phyloP scores from a whole-genome alignment of 2,797 vertebrate species.

The Megaceryle alcyon region DNA sequence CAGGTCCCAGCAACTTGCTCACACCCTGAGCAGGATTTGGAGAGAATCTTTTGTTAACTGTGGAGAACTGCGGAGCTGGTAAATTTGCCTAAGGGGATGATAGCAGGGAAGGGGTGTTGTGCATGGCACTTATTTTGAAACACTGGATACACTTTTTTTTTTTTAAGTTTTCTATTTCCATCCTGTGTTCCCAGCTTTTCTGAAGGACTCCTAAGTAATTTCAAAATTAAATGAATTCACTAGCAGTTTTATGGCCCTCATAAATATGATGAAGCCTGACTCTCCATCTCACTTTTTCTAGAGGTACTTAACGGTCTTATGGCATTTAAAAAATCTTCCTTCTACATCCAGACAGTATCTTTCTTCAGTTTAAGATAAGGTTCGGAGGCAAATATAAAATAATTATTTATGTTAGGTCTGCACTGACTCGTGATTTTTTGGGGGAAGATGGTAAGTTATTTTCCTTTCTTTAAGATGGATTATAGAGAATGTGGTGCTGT shows the following conservation, averaged over 20 bases:
- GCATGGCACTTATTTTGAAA: constrained; percentile 17
- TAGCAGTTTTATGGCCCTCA: constrained; percentile 21
- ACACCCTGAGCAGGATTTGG: background rate
- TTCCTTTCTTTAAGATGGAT: constrained; percentile 2
- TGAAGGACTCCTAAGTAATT: constrained; percentile 40
- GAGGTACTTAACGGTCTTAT: background rate
- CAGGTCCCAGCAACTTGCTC: background rate
- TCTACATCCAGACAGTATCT: background rate
- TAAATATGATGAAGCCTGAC: constrained; percentile 29
- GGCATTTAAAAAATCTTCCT: background rate
- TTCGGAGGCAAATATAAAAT: background rate
- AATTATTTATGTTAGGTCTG: background rate
- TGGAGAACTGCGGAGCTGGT: background rate
- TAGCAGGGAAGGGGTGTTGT: constrained; percentile 37
- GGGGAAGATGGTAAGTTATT: background rate
- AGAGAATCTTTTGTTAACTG: background rate
- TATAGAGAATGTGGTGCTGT: background rate
- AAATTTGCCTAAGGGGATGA: constrained; percentile 20
- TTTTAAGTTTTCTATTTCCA: constrained; percentile 21
- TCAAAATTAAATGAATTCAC: constrained; percentile 45
- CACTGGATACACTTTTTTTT: constrained; percentile 33
- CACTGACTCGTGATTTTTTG: background rate
- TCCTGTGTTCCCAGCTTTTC: background rate
- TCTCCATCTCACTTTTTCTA: constrained; percentile 3
- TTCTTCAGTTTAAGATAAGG: background rate